Base-by-base conservation (phyloP, 2,113 vertebrate genomes). In the Todiramphus saurophagus region DNA sequence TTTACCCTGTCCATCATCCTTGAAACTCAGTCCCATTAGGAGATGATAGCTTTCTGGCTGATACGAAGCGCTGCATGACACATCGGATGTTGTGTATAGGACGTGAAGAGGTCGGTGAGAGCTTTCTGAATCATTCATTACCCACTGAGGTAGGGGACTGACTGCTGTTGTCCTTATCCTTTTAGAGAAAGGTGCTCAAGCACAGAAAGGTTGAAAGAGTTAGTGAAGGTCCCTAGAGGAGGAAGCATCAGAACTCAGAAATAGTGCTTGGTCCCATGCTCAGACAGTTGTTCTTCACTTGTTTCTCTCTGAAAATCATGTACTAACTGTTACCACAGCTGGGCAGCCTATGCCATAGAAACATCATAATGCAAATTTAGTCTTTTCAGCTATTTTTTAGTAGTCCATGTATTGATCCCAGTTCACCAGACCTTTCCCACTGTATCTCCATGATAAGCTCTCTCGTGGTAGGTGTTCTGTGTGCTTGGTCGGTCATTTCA, bases 41-140 rank as follows among this genome's bases (percentile, higher is more conserved):
- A 92, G 94, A 76, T 25, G 31, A 78, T 64, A 84, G 76, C 83
- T 95, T 95, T 75, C 86, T 96, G 96, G 90, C 90, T 93, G 88
- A 78, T 64, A 83, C 1, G 20, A 92, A 53, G 63, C 67, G 72
- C 95, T 94, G 88, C 92, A 37, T 90, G 94, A 94, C 90, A 84
- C 73, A 75, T 62, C 5, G 7, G 79, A 89, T 83, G 48, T 53
- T 89, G 88, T 72, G 83, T 90, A 37, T 60, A 81, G 85, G 76
- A 83, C 94, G 90, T 67, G 79, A 93, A 91, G 96, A 92, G 92
- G 92, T 96, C 41, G 39, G 79, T 94, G 88, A 89, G 83, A 96
- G 48, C 62, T 81, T 16, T 93, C 76, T 94, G 92, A 96, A 91
- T 95, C 88, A 97, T 90, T 96, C 87, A 94, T 93, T 93, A 90